phyloP scores from a whole-genome alignment of 2,888 invertebrate genomes.

The Nymphalis c-album region DNA sequence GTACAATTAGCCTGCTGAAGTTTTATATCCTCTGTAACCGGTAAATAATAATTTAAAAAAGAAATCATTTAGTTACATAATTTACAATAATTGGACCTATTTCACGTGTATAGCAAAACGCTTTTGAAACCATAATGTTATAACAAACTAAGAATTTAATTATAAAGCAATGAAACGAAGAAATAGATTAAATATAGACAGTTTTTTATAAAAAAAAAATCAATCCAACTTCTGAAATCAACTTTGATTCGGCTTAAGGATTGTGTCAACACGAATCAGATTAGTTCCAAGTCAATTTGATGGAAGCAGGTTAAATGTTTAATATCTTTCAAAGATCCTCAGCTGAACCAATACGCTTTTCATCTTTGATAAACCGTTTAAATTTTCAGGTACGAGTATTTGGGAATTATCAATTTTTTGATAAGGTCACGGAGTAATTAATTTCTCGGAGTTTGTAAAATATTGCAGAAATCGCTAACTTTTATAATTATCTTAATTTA shows the following conservation, averaged over 20 bases:
- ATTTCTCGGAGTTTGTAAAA: conserved; percentile 2
- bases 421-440: conserved; percentile 13
- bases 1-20: no score
- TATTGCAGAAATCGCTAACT: neutral
- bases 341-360: conserved; percentile 22
- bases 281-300: conserved; percentile 35
- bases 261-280: conserved; percentile 34
- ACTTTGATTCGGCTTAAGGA: conserved; percentile 12
- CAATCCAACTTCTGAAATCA: conserved; percentile 7
- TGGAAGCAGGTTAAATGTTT: conserved; percentile 24
- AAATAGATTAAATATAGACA: neutral
- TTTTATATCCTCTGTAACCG: no score
- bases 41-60: no score
- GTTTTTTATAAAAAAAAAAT: neutral
- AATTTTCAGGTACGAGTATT: conserved; percentile 21
- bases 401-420: conserved; percentile 15
- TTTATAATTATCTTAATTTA: no score
- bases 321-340: conserved; percentile 27
- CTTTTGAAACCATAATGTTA: no score
- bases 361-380: conserved; percentile 25
- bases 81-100: no score
- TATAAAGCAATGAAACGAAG: neutral
- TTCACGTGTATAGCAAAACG: no score
- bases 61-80: no score
- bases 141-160: neutral